A percentile compares a stretch with the other conserved stretches of the same genome.
Conservation (phyloP, 2,113 vertebrate genomes). For the Lutjanus erythropterus region DNA sequence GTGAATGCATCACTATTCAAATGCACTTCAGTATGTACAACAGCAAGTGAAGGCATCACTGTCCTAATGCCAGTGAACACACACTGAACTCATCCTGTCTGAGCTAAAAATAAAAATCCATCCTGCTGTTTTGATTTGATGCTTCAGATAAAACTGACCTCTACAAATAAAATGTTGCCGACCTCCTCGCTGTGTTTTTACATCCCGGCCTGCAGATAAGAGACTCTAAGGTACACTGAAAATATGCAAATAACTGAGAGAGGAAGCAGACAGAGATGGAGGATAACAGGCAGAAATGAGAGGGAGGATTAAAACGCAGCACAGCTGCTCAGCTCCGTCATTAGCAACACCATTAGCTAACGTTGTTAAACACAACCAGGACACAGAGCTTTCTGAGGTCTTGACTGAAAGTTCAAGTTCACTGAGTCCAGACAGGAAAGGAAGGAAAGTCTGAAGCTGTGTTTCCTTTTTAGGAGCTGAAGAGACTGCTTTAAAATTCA, state of each 20-base stretch:
- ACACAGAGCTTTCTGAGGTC: not conserved
- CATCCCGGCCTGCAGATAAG: constrained; percentile 12
- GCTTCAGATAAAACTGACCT: not conserved
- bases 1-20: not conserved
- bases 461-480: constrained; percentile 5
- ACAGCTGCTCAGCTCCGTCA: constrained; percentile 17
- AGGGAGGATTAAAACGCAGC: not conserved
- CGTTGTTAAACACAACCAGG: not conserved
- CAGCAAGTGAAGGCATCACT: not conserved
- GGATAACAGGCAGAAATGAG: constrained; percentile 14
- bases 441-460: not conserved
- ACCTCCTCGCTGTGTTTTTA: not conserved
- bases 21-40: too few relatives aligned
- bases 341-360: constrained; percentile 1
- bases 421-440: not conserved
- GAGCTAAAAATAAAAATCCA: not conserved
- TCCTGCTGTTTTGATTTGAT: not conserved
- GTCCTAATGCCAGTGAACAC: not conserved
- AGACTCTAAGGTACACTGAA: constrained; percentile 15
- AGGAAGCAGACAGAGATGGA: constrained; percentile 31
- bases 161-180: not conserved
- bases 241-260: constrained; percentile 39
- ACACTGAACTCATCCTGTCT: not conserved
- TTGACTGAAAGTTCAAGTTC: not conserved
- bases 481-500: not conserved